Percentiles rank a stretch among this genome's conserved stretches.
Evolutionary conservation across 2,113 vertebrate genomes (phyloP).

Genomic region (Sinocyclocheilus grahami): DNA sequence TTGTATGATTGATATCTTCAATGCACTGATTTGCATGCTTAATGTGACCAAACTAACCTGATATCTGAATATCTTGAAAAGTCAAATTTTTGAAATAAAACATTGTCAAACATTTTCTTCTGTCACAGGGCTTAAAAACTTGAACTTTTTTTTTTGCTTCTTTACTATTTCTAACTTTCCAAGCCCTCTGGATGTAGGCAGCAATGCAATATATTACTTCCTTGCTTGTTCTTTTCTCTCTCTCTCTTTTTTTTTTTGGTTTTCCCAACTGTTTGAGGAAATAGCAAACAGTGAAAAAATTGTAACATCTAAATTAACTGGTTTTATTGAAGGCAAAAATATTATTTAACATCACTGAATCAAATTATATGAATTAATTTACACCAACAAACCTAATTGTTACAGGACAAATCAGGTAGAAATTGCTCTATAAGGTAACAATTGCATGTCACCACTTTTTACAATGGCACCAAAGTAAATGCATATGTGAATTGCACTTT

Average conservation of each 20-base stretch:
- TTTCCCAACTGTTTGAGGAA: slow-evolving; percentile 54
- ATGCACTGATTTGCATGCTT: not conserved
- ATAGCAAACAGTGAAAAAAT: slow-evolving; percentile 15
- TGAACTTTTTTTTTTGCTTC: not conserved
- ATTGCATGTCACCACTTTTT: no score
- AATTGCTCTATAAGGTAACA: no score
- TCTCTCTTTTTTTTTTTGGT: not conserved
- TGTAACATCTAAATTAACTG: no score
- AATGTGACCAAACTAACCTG: not conserved
- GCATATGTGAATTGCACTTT: not conserved
- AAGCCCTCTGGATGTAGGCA: slow-evolving; percentile 19
- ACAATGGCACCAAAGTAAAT: no score
- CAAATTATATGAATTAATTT: no score
- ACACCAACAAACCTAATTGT: no score
- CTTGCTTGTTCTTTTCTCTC: slow-evolving; percentile 32
- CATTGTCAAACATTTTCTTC: not conserved
- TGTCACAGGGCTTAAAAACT: not conserved
- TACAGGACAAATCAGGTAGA: no score
- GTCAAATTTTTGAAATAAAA: not conserved
- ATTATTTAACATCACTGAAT: no score
- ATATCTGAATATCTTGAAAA: not conserved
- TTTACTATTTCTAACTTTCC: slow-evolving; percentile 19
- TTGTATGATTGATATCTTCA: not conserved
- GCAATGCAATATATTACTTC: slow-evolving; percentile 57
- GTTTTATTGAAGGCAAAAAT: no score